A percentile compares a stretch with the other conserved stretches of the same genome.
Conservation (phyloP, 64 coral and sea anemone genomes). For the Platygyra sinensis region DNA sequence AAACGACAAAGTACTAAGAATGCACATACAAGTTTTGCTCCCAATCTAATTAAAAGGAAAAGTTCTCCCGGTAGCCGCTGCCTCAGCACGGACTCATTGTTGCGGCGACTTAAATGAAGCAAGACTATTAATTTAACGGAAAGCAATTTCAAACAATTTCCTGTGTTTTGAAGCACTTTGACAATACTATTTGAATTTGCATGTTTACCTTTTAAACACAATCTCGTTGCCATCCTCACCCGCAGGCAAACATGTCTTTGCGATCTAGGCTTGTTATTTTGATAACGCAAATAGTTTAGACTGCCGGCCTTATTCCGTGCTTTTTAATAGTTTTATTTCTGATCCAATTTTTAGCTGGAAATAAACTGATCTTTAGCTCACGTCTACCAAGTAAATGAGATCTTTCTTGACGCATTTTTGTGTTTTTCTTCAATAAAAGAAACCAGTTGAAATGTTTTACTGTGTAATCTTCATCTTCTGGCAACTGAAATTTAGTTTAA, state of each 20-base stretch:
- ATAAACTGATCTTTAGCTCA: background rate
- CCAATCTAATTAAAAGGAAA: background rate
- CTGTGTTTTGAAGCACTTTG: constrained; percentile 1
- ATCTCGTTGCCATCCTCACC: background rate
- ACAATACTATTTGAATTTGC: background rate
- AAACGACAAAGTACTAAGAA: background rate
- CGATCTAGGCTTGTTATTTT: background rate
- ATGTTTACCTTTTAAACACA: background rate
- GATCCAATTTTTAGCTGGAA: background rate
- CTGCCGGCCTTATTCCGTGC: background rate
- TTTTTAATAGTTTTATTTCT: background rate
- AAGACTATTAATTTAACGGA: background rate
- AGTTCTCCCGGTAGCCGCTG: background rate
- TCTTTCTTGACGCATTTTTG: background rate
- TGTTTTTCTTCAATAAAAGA: background rate
- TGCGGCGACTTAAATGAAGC: background rate
- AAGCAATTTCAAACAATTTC: constrained; percentile 6
- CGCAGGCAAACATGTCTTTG: background rate
- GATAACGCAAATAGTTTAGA: background rate
- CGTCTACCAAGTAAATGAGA: background rate
- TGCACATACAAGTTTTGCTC: background rate
- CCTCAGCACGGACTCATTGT: background rate
- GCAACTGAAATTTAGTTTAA: background rate
- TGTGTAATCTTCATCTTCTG: background rate
- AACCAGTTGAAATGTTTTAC: background rate